These are phyloP conservation scores for Panurus biarmicus DNA, from an alignment of 2,113 vertebrate genomes.

Conservation along the genomic window DNA sequence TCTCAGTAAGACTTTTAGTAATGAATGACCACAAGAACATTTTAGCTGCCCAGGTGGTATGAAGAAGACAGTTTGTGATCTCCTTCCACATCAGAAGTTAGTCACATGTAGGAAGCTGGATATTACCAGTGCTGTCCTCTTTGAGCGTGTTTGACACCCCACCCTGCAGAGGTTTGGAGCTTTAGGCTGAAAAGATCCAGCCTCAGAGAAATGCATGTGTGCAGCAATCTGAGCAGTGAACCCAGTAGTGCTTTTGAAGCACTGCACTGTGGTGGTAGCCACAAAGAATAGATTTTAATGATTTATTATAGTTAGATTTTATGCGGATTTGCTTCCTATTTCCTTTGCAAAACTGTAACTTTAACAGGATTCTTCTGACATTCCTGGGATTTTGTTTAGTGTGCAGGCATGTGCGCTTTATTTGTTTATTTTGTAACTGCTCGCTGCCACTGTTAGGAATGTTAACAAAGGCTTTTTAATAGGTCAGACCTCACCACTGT, in stretches of 20 bases:
- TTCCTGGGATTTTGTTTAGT: neutral
- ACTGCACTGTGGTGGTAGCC: neutral
- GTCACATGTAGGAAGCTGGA: neutral
- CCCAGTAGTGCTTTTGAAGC: neutral
- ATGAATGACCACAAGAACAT: neutral
- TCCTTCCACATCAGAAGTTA: neutral
- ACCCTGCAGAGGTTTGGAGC: neutral
- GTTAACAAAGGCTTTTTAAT: slow-evolving; percentile 11
- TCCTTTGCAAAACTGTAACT: neutral
- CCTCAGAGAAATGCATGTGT: neutral
- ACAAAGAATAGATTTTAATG: neutral
- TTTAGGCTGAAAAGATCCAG: neutral
- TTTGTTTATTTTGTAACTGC: neutral
- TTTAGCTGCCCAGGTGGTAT: neutral
- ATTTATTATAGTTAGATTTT: slow-evolving; percentile 1
- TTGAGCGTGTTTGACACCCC: neutral
- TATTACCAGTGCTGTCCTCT: neutral
- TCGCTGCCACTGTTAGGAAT: neutral
- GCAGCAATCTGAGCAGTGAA: neutral
- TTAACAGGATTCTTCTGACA: neutral
- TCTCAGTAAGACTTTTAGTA: neutral
- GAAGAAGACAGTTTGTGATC: neutral
- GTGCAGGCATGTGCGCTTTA: neutral
- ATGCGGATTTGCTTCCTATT: slow-evolving; percentile 28
- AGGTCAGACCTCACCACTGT: neutral